These are phyloP conservation scores for Petrophora chlorosata DNA, from an alignment of 2,888 invertebrate species.

Conservation along the genomic window DNA sequence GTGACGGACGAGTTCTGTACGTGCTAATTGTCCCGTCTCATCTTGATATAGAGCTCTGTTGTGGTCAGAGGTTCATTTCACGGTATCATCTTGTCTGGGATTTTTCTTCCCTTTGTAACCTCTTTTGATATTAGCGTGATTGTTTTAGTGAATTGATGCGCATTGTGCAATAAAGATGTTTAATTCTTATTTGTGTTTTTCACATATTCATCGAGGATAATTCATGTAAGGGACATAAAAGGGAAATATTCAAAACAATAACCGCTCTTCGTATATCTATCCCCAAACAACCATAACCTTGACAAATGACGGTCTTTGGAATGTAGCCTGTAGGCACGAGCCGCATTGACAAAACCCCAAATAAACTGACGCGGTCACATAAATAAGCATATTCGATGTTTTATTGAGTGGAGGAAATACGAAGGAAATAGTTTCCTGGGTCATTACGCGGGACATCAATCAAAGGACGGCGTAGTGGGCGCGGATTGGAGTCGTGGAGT, in stretches of 20 bases:
- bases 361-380: constrained; percentile 77
- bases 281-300: constrained; percentile 77
- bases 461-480: constrained; percentile 62
- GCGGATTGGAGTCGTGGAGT: constrained; percentile 47
- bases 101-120: neutral
- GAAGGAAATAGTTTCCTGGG: constrained; percentile 81
- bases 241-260: constrained; percentile 78
- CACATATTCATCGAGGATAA: constrained; percentile 32
- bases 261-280: constrained; percentile 79
- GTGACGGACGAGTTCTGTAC: constrained; percentile 73
- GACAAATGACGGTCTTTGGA: constrained; percentile 80
- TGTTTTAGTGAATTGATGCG: neutral
- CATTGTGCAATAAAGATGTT: neutral
- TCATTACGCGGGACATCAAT: constrained; percentile 80
- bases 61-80: constrained; percentile 40
- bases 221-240: constrained; percentile 52
- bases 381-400: constrained; percentile 82
- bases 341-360: constrained; percentile 77
- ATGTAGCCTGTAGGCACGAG: constrained; percentile 67
- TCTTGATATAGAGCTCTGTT: constrained; percentile 46
- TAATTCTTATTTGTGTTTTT: too few species aligned
- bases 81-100: neutral
- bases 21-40: constrained; percentile 70
- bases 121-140: neutral
- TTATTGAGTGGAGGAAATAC: constrained; percentile 82